phyloP scores from a whole-genome alignment of 1,140 invertebrate species.

The Danaus plexippus region DNA sequence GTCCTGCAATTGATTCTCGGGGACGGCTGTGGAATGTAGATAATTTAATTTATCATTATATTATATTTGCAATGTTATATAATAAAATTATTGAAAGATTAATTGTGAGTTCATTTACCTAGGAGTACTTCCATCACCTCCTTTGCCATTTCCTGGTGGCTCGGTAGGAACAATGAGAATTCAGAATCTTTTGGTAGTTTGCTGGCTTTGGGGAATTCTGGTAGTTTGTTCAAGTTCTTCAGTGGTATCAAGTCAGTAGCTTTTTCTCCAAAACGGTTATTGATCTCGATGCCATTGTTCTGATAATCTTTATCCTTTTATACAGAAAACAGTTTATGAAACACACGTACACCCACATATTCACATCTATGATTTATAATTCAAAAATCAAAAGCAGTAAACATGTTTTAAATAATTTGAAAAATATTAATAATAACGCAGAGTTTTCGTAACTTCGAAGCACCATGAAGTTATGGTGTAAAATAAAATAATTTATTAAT shows the following conservation, averaged over 20 bases:
- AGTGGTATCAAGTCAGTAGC: slow-evolving; percentile 47
- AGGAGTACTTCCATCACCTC: slow-evolving; percentile 72
- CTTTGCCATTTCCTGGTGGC: slow-evolving; percentile 71
- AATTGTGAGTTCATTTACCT: slow-evolving; percentile 24
- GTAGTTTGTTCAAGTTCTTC: slow-evolving; percentile 39
- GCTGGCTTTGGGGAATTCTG: slow-evolving; percentile 49
- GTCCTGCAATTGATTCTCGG: slow-evolving; percentile 72
- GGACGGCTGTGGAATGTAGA: slow-evolving; percentile 40
- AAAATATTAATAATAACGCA: too few species aligned
- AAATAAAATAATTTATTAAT: too few species aligned
- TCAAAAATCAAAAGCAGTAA: background rate
- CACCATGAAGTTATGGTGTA: too few species aligned
- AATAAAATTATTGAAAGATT: too few species aligned
- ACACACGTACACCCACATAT: background rate
- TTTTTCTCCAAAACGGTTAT: slow-evolving; percentile 59
- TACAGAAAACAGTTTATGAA: too few species aligned
- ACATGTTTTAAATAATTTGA: background rate
- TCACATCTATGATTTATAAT: slow-evolving; percentile 3
- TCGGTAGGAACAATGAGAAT: slow-evolving; percentile 74
- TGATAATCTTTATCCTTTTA: slow-evolving; percentile 38
- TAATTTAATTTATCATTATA: background rate
- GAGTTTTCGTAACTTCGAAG: too few species aligned
- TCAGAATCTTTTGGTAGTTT: slow-evolving; percentile 55
- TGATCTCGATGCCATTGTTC: slow-evolving; percentile 50
- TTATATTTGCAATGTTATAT: slow-evolving; percentile 24